Evolutionary conservation across 1,140 invertebrate genomes (phyloP), one percentile per base, ranked within the genome.

Genomic region (Euglossa dilemma): DNA sequence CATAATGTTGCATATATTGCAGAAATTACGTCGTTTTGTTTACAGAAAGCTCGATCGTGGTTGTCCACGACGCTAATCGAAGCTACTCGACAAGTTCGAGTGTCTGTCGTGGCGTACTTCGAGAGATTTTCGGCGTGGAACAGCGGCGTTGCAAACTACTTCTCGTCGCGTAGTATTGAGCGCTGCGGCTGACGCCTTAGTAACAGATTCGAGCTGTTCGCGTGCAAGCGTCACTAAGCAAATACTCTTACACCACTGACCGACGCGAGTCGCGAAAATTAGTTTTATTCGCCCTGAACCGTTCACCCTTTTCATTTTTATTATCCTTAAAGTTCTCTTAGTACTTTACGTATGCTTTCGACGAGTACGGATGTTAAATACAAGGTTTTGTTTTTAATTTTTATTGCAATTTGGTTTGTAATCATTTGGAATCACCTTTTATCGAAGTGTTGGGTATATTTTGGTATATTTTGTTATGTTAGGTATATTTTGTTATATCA

Each of bases 61-160:
- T 54, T 79, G 54, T 80, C 18, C 28, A 2, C 20, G 0, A 25
- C 9, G 45, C 52, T 73, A 12, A 84, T 69, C n/a, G 71, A 76
- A 59, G 9, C 45, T 43, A 54, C 20, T 47, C 23, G 6, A 63
- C 12, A 28, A 54, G 23, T 84, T 71, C 80, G 59, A 23, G 9
- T 28, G 56, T 74, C 63, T 91, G 92, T 91, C 91, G 61, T 88
- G 14, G 12, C 66, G 89, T 92, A 92, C 91, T 92, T 92, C 83
- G 61, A 87, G 88, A 89, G 89, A 88, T 86, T 80, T 90, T 67
- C 63, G 50, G 20, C 14, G 20, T 84, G 52, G 20, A 79, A 52
- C n/a, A 25, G 43, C 54, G 25, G 43, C 25, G 28, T 50, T 25
- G 25, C 11, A 80, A 82, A 57, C 73, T 82, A 89, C 66, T 89